phyloP scores from a whole-genome alignment of 1,140 invertebrate species.

The Drosophila mojavensis region DNA sequence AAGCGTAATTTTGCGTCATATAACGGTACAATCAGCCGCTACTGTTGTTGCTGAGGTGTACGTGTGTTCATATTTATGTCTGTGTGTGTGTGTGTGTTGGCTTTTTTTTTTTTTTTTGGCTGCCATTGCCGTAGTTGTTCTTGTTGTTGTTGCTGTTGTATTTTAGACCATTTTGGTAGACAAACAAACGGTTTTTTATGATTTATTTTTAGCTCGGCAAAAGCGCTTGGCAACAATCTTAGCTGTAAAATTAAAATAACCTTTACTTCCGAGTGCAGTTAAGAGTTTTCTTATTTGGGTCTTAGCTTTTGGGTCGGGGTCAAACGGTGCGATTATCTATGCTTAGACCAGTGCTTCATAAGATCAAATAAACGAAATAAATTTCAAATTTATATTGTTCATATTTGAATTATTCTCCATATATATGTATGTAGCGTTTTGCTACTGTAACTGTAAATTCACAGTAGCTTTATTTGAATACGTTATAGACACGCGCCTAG shows the following conservation, averaged over 20 bases:
- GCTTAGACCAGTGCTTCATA: background rate
- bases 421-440: background rate
- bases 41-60: constrained; percentile 59
- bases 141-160: constrained; percentile 60
- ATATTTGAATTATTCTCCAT: background rate
- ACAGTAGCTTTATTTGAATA: constrained; percentile 32
- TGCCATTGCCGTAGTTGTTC: constrained; percentile 36
- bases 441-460: constrained; percentile 39
- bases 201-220: constrained; percentile 72
- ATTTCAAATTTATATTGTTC: background rate
- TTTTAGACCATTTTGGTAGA: constrained; percentile 80
- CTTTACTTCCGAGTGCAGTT: constrained; percentile 72
- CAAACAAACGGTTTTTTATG: constrained; percentile 77
- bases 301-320: constrained; percentile 30
- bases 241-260: constrained; percentile 55
- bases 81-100: constrained; percentile 22
- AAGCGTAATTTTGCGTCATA: constrained; percentile 82
- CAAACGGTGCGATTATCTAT: constrained; percentile 4
- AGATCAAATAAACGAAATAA: no score
- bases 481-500: constrained; percentile 30
- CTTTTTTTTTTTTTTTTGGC: constrained; percentile 45
- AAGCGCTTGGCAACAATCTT: constrained; percentile 66
- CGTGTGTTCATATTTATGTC: background rate
- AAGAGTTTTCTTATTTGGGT: constrained; percentile 50
- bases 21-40: constrained; percentile 75